Evolutionary conservation across 1,140 invertebrate species (phyloP), one percentile per base, ranked within the genome.

Genomic region (Saccostrea cuccullata): DNA sequence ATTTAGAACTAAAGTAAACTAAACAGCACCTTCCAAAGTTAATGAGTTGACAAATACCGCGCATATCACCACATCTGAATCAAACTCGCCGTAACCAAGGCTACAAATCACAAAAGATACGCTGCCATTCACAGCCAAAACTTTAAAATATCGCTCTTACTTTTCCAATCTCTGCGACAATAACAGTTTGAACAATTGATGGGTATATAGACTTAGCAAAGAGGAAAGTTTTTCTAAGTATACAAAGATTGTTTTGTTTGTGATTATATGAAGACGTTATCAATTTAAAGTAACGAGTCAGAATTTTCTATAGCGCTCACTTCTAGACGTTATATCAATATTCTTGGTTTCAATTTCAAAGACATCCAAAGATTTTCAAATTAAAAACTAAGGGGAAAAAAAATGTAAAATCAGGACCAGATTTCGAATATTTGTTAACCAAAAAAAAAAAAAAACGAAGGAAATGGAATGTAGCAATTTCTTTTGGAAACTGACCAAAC

Each of bases 401-500:
- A 30, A 11, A 30, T 13, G 11, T 77, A 77, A n/a, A 64, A 77
- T 36, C 26, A 26, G 70, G 70, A 77, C 70, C 70, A 77, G 26
- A 77, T 77, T 77, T 77, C 70, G 70, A 77, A 30, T 15, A 30
- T 26, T 77, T 26, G 70, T 77, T 77, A 77, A 30, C 15, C n/a
- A n/a, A n/a, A n/a, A n/a, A n/a, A n/a, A n/a, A n/a, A n/a, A 77
- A 77, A 23, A 36, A 26, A 77, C 12, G 26, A 77, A 15, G 6
- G 70, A 77, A 77, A 30, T 26, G 23, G 70, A 26, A 77, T 77
- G 70, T 77, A 77, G 23, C 70, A 26, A 30, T 73, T 73, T 73
- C 67, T 73, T 73, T 73, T 73, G 67, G 67, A 77, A 77, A 77
- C 70, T 77, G 70, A 77, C 70, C 70, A 67, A 67, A 67, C 60